Evolutionary conservation across 2,797 vertebrate species (phyloP).

Genomic region (Limnodromus scolopaceus): DNA sequence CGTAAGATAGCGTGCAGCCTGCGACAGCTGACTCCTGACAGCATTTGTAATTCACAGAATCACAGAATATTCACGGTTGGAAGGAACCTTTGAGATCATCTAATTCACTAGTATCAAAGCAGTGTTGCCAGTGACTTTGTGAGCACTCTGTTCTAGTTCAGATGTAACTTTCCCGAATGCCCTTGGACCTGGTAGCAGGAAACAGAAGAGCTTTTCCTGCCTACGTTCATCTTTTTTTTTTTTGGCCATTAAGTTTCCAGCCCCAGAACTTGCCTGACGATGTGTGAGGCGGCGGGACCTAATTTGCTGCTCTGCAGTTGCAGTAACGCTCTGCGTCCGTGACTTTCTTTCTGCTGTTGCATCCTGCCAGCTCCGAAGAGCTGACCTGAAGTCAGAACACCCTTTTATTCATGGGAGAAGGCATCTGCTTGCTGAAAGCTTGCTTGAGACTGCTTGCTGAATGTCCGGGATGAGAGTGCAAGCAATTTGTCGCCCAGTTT

Average conservation of each 20-base stretch:
- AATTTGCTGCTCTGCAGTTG: background rate
- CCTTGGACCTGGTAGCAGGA: background rate
- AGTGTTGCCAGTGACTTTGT: background rate
- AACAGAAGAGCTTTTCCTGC: background rate
- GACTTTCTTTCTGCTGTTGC: background rate
- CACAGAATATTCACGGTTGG: no score
- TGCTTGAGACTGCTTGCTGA: background rate
- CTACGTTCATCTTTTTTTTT: background rate
- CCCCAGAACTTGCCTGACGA: background rate
- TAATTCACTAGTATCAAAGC: background rate
- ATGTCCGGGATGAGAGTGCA: background rate
- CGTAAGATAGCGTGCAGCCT: background rate
- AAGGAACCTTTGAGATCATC: no score
- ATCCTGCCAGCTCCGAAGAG: background rate
- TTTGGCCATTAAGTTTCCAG: background rate
- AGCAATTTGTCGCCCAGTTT: background rate
- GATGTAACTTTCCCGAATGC: background rate
- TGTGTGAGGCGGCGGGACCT: background rate
- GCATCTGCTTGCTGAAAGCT: background rate
- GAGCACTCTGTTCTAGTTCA: background rate
- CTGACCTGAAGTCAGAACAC: background rate
- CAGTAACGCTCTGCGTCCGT: background rate
- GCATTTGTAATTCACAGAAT: no score
- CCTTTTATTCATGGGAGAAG: background rate
- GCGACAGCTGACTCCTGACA: background rate